These are phyloP conservation scores for Misgurnus mizolepis DNA, from an alignment of 2,113 vertebrate genomes.

Conservation along the genomic window DNA sequence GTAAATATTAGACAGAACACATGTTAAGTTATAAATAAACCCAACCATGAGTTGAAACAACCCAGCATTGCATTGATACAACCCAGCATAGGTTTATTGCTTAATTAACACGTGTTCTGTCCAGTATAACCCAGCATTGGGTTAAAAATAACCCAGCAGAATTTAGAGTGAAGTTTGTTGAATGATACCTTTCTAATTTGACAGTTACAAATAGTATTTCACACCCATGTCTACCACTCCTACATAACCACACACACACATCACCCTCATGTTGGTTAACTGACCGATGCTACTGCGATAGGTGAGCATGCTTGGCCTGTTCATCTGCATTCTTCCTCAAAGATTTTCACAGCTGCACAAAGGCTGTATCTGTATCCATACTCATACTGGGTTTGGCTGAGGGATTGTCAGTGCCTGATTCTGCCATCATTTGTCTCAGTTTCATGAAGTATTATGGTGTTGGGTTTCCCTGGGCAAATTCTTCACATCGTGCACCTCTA, in stretches of 20 bases:
- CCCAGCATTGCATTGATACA: no score
- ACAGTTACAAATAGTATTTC: not conserved
- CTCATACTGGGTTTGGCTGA: conserved; percentile 1
- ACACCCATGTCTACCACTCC: conserved; percentile 27
- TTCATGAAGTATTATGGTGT: not conserved
- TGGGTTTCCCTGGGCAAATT: not conserved
- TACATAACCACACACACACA: not conserved
- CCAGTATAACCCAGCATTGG: no score
- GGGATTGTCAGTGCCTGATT: not conserved
- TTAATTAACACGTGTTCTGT: no score
- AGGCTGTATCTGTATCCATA: not conserved
- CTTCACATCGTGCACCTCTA: not conserved
- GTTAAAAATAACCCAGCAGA: no score
- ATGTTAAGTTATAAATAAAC: no score
- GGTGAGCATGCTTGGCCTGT: not conserved
- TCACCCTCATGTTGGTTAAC: not conserved
- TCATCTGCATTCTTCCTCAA: conserved; percentile 11
- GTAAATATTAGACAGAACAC: no score
- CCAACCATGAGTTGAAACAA: no score
- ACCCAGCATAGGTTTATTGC: no score
- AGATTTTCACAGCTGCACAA: conserved; percentile 12
- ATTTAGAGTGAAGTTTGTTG: not conserved
- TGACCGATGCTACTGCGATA: conserved; percentile 14
- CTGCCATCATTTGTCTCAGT: not conserved
- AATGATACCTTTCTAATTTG: not conserved